A percentile compares a stretch with the other conserved stretches of the same genome.
These are phyloP conservation scores for Melieria picta DNA, from an alignment of 2,888 invertebrate genomes.

Conservation along the genomic window DNA sequence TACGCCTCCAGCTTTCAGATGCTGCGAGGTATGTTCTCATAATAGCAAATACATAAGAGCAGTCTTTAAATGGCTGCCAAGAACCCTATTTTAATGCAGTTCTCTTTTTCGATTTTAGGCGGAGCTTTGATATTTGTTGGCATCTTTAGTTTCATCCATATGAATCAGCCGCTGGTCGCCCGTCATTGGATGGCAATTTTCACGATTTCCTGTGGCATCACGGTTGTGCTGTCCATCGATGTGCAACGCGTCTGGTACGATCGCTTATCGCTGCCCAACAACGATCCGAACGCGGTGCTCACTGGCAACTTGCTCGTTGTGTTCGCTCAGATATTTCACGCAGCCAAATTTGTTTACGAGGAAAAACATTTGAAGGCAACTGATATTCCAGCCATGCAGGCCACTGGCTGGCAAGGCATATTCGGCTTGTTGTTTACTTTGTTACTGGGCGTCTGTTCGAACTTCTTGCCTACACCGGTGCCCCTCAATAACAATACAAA, in stretches of 20 bases:
- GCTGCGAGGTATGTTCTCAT: conserved; percentile 76
- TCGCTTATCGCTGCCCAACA: conserved; percentile 43
- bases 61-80: background rate
- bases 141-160: conserved; percentile 83
- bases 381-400: conserved; percentile 89
- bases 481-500: conserved; percentile 82
- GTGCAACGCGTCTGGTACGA: conserved; percentile 59
- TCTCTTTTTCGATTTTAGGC: conserved; percentile 66
- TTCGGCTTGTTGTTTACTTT: conserved; percentile 76
- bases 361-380: conserved; percentile 87
- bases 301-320: conserved; percentile 83
- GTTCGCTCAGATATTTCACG: conserved; percentile 82
- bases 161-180: conserved; percentile 72
- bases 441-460: conserved; percentile 78
- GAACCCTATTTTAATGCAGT: background rate
- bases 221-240: conserved; percentile 80
- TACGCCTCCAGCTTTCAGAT: conserved; percentile 96
- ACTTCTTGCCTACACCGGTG: conserved; percentile 79
- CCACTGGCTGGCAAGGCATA: conserved; percentile 92
- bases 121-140: conserved; percentile 91
- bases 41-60: background rate
- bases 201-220: conserved; percentile 76
- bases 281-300: conserved; percentile 75
- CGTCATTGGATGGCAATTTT: conserved; percentile 83
- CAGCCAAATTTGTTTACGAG: conserved; percentile 94